Evolutionary conservation across 2,888 invertebrate species (phyloP), one percentile per base, ranked within the genome.

Genomic region (Perizoma flavofasciatum): DNA sequence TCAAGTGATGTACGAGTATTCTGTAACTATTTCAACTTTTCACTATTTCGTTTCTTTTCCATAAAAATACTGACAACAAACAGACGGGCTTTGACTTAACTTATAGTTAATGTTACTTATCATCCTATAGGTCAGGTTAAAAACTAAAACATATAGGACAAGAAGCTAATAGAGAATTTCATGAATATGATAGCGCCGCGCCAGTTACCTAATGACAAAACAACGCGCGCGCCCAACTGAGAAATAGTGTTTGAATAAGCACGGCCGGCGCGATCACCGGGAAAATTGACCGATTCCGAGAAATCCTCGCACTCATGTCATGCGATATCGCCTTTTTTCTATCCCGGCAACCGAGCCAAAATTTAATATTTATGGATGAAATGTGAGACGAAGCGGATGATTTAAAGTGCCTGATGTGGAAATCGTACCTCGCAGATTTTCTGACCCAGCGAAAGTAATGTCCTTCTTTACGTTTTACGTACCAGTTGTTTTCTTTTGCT

Each of bases 301-400:
- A 84, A 88, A 91, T 88, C 86, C 85, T 82, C 82, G 71, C 78
- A 81, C 83, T 85, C 88, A 87, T 86, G 89, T 84, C 85, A 87
- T 81, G 79, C 77, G 82, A 87, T 86, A 88, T 85, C 85, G 84
- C 82, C 83, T 88, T 87, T 86, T 85, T 88, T 86, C 85, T 86
- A 83, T 85, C 79, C 81, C 79, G 77, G 78, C 80, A 82, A 82
- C 86, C 84, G 79, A 84, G 84, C 82, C 84, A 84, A 87, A 86
- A 88, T 90, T 91, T 91, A 90, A 90, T 90, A 91, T 91, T 91
- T 91, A 92, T 90, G 86, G 90, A 87, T 87, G 89, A 89, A 90
- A 89, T 89, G 89, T 92, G 88, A 89, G 84, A 85, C 89, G 83
- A 79, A 85, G 89, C 89, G 87, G 74, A 89, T 90, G 91, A 92